phyloP scores from a whole-genome alignment of 1,140 invertebrate genomes.

The Laupala kohalensis region DNA sequence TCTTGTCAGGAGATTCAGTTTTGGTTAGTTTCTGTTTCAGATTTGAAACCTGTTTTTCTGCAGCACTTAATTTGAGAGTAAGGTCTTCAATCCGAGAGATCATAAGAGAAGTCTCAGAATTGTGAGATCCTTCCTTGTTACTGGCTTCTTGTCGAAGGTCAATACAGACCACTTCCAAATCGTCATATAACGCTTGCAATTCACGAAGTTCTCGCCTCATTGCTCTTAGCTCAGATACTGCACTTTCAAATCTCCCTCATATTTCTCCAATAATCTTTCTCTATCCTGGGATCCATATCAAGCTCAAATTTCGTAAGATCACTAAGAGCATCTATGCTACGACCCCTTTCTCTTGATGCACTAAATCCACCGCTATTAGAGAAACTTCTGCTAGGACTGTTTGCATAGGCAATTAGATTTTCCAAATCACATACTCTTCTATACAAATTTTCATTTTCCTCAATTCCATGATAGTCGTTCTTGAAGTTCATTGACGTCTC shows the following conservation, averaged over 20 bases:
- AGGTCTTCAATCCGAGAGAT: conserved; percentile 71
- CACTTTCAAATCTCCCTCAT: conserved; percentile 62
- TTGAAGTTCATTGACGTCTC: conserved; percentile 39
- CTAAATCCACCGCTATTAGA: conserved; percentile 9
- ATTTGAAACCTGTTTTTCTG: conserved; percentile 68
- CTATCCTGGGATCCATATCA: conserved; percentile 60
- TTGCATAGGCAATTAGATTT: conserved; percentile 26
- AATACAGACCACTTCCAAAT: conserved; percentile 59
- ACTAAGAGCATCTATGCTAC: conserved; percentile 48
- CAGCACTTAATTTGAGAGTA: conserved; percentile 60
- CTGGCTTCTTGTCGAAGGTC: conserved; percentile 58
- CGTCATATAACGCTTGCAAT: conserved; percentile 63
- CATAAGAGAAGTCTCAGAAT: conserved; percentile 63
- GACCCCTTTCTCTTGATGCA: conserved; percentile 9
- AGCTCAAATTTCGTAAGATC: conserved; percentile 67
- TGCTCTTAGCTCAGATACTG: conserved; percentile 63
- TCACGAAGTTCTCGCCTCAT: conserved; percentile 71
- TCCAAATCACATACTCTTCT: conserved; percentile 54
- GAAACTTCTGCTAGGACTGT: background rate
- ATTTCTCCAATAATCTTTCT: conserved; percentile 64
- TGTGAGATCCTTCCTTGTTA: conserved; percentile 49
- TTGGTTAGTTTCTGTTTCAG: conserved; percentile 67
- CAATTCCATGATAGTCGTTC: conserved; percentile 46
- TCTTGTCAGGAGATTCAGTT: conserved; percentile 59
- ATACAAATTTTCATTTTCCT: conserved; percentile 65